These are phyloP conservation scores for Gymnothorax reevesii DNA, from an alignment of 2,797 vertebrate species.

Conservation along the genomic window DNA sequence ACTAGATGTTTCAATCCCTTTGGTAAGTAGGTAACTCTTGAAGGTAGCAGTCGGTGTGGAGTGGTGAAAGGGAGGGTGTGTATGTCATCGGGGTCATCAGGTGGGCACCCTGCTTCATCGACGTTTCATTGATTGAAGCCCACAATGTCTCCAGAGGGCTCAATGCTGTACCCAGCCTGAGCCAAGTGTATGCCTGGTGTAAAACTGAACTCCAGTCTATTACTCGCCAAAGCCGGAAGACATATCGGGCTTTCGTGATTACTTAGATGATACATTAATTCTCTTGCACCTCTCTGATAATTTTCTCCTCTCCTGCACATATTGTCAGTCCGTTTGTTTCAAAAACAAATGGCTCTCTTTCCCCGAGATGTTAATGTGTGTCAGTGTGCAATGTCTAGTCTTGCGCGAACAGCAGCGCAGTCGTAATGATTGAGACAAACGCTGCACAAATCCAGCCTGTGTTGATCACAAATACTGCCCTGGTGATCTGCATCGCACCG, in stretches of 20 bases:
- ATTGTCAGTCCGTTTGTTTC: conserved; percentile 15
- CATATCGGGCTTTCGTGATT: not conserved
- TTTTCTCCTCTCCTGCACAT: not conserved
- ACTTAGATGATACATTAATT: not conserved
- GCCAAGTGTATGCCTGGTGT: not conserved
- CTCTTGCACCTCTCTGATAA: not conserved
- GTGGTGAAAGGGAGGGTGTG: no score
- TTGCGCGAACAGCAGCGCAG: not conserved
- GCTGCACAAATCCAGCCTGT: not conserved
- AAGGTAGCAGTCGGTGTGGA: no score
- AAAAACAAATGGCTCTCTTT: conserved; percentile 13
- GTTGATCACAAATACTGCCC: conserved; percentile 18
- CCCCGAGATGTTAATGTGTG: not conserved
- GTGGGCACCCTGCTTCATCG: no score
- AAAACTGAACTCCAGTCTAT: not conserved
- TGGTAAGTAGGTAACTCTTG: no score
- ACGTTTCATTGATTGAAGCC: no score
- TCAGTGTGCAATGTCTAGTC: not conserved
- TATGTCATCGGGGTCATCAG: no score
- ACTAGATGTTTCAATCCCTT: no score
- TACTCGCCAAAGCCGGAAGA: not conserved
- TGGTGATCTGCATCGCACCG: conserved; percentile 13
- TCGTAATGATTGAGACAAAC: conserved; percentile 17
- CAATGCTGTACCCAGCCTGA: no score
- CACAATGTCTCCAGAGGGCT: no score